These are phyloP conservation scores for Dicranocentrus wangi DNA, from an alignment of 2,888 invertebrate genomes.

Conservation along the genomic window DNA sequence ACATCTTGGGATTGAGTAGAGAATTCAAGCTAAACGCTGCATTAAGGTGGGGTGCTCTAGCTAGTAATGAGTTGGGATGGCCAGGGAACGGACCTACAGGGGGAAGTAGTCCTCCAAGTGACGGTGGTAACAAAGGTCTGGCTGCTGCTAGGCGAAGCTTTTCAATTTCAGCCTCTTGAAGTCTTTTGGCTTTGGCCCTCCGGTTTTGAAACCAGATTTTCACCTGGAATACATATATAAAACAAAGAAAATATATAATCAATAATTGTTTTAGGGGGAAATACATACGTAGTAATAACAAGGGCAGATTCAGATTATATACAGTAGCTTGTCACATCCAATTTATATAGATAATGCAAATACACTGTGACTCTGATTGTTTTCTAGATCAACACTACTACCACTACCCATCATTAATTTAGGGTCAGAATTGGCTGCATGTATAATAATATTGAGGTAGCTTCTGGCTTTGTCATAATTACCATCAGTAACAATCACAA, in stretches of 20 bases:
- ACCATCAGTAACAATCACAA: too few relatives aligned
- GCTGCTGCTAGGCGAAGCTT: slow-evolving; percentile 91
- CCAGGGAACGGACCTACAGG: slow-evolving; percentile 73
- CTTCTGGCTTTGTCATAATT: too few relatives aligned
- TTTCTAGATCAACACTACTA: too few relatives aligned
- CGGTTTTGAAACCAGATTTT: slow-evolving; percentile 96
- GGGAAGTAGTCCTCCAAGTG: slow-evolving; percentile 78
- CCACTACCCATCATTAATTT: not conserved
- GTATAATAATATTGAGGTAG: too few relatives aligned
- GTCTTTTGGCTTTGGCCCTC: slow-evolving; percentile 95
- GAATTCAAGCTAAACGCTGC: slow-evolving; percentile 73
- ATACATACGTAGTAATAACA: not conserved
- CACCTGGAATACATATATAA: slow-evolving; percentile 78
- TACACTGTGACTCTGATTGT: too few relatives aligned
- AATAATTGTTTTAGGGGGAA: too few relatives aligned
- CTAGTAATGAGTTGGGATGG: slow-evolving; percentile 72
- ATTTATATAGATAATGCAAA: too few relatives aligned
- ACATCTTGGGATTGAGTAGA: slow-evolving; percentile 73
- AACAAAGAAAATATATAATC: slow-evolving; percentile 34
- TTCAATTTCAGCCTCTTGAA: slow-evolving; percentile 96
- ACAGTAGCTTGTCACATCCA: too few relatives aligned
- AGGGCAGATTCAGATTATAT: too few relatives aligned
- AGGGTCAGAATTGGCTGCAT: not conserved
- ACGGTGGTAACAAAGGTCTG: slow-evolving; percentile 84
- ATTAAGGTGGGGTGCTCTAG: slow-evolving; percentile 73